phyloP scores from a whole-genome alignment of 2,113 vertebrate genomes.

The Indri indri region DNA sequence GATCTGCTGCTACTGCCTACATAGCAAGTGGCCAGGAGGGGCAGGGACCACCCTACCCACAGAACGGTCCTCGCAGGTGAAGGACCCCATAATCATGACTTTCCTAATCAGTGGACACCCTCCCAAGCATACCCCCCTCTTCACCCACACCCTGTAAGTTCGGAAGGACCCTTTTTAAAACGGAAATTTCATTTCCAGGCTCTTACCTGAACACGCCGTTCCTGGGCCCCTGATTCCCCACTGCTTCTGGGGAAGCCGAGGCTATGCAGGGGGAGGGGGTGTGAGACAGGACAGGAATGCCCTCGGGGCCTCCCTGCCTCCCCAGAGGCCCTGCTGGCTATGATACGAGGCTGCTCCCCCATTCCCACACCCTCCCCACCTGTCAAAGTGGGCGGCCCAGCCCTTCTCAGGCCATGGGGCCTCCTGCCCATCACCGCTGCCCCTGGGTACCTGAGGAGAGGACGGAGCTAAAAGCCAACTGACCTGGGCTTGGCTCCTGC shows the following conservation, averaged over 20 bases:
- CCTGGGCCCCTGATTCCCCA: not conserved
- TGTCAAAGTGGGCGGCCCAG: not conserved
- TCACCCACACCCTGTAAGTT: not conserved
- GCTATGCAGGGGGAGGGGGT: not conserved
- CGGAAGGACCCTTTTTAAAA: not conserved
- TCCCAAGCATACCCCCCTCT: not conserved
- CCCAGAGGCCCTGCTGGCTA: not conserved
- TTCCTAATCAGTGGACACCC: not conserved
- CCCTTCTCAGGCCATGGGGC: too few species aligned
- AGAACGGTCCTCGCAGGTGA: not conserved
- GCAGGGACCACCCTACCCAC: not conserved
- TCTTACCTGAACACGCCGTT: not conserved
- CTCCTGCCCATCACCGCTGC: not conserved
- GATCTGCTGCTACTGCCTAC: not conserved
- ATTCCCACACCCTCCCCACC: not conserved
- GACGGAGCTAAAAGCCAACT: not conserved
- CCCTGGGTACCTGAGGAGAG: not conserved
- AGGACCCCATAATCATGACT: not conserved
- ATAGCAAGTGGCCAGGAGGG: not conserved
- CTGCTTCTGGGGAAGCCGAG: not conserved
- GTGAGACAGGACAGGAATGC: not conserved
- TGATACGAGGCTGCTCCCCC: not conserved
- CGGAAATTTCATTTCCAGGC: not conserved
- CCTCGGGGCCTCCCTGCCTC: too few species aligned
- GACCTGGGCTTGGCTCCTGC: not conserved